Conservation (phyloP, 1,140 invertebrate species). For the Onthophagus taurus region DNA sequence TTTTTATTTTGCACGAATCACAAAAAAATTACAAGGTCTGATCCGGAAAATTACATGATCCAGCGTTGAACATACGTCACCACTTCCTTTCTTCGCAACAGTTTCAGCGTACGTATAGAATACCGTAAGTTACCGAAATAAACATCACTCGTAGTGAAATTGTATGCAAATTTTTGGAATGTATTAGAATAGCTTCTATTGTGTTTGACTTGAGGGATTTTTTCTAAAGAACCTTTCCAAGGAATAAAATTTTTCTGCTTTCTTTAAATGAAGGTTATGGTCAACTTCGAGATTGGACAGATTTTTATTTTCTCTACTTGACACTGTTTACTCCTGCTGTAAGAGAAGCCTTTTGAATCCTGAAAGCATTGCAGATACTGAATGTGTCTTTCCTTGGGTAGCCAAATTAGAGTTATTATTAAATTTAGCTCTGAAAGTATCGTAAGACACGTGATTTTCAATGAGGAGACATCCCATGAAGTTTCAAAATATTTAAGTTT, state of each 20-base stretch:
- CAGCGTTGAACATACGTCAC: slow-evolving; percentile 22
- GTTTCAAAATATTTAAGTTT: too few relatives aligned
- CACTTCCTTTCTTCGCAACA: slow-evolving; percentile 21
- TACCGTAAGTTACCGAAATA: slow-evolving; percentile 18
- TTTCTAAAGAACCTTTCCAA: slow-evolving; percentile 7
- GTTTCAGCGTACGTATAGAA: slow-evolving; percentile 21
- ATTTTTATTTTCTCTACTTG: too few relatives aligned
- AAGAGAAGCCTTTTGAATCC: too few relatives aligned
- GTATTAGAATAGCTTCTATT: slow-evolving; percentile 5
- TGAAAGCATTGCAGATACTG: too few relatives aligned
- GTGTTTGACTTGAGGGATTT: neutral
- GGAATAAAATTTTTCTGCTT: slow-evolving; percentile 7
- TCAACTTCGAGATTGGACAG: too few relatives aligned
- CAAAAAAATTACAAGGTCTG: slow-evolving; percentile 17
- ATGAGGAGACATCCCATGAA: too few relatives aligned
- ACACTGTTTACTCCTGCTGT: too few relatives aligned
- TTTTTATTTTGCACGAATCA: slow-evolving; percentile 22
- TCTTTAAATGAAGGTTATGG: slow-evolving; percentile 9
- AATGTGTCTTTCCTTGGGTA: too few relatives aligned
- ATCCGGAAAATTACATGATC: slow-evolving; percentile 9
- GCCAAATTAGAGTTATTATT: too few relatives aligned
- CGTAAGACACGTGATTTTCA: too few relatives aligned
- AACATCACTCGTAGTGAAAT: slow-evolving; percentile 19
- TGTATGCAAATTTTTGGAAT: slow-evolving; percentile 14
- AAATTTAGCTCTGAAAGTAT: too few relatives aligned